Evolutionary conservation across 1,140 invertebrate species (phyloP).

Genomic region (Cyclargus thomasi): DNA sequence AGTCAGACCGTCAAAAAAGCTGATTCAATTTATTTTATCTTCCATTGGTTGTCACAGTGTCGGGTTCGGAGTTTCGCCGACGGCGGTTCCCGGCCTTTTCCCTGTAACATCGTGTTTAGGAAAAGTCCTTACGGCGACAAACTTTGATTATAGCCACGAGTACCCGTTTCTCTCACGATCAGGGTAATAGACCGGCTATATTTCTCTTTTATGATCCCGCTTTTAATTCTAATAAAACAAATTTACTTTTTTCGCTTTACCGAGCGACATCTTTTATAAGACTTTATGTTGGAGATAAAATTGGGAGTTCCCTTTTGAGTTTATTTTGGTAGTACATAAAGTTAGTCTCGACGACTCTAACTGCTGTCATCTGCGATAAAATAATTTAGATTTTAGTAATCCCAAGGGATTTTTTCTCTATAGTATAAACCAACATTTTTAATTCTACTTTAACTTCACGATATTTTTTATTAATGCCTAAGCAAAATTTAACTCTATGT

Average conservation of each 20-base stretch:
- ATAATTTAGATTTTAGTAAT: not conserved
- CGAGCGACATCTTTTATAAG: conserved; percentile 17
- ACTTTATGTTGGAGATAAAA: conserved; percentile 7
- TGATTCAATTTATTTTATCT: conserved; percentile 18
- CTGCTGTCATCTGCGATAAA: not conserved
- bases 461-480: too few species aligned
- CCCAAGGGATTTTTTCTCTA: not conserved
- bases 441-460: too few species aligned
- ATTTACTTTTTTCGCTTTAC: conserved; percentile 54
- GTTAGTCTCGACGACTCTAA: not conserved
- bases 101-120: conserved; percentile 71
- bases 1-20: conserved; percentile 4
- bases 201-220: conserved; percentile 67
- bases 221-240: conserved; percentile 71
- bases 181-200: conserved; percentile 63
- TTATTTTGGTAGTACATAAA: not conserved
- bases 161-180: conserved; percentile 58
- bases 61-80: conserved; percentile 52
- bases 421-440: too few species aligned
- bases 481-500: too few species aligned
- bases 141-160: conserved; percentile 72
- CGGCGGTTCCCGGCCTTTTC: conserved; percentile 68
- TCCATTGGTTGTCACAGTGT: conserved; percentile 27
- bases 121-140: conserved; percentile 67
- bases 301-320: conserved; percentile 5